Conservation (phyloP, 2,888 invertebrate species). For the Euclidia mi region DNA sequence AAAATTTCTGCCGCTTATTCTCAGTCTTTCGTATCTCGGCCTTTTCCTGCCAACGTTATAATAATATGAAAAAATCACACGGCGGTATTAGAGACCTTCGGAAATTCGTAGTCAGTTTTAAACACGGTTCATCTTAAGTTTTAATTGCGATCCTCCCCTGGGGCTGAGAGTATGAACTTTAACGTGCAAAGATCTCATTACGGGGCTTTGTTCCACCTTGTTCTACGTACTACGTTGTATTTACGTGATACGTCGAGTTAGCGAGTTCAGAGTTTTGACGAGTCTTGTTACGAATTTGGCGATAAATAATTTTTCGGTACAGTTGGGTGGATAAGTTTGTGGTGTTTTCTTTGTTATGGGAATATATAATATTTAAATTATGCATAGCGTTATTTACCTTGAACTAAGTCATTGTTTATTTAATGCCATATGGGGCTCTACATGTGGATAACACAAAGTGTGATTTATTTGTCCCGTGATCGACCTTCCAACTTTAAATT, state of each 20-base stretch:
- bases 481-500: too few relatives aligned
- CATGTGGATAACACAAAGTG: too few relatives aligned
- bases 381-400: too few relatives aligned
- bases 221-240: too few relatives aligned
- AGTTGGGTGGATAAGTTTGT: constrained; percentile 1
- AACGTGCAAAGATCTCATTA: constrained; percentile 75
- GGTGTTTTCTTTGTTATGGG: too few relatives aligned
- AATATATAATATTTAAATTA: too few relatives aligned
- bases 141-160: constrained; percentile 30
- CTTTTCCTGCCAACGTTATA: constrained; percentile 4
- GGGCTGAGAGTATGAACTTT: constrained; percentile 57
- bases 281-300: constrained; percentile 32
- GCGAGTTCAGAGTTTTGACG: constrained; percentile 29
- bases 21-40: too few relatives aligned
- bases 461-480: too few relatives aligned
- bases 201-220: constrained; percentile 59
- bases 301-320: constrained; percentile 22
- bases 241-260: constrained; percentile 54
- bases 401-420: too few relatives aligned
- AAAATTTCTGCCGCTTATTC: too few relatives aligned
- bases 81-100: constrained; percentile 6
- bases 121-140: constrained; percentile 49
- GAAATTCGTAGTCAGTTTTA: constrained; percentile 29
- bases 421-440: too few relatives aligned
- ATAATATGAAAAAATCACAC: constrained; percentile 24